Conservation (phyloP, 2,797 vertebrate species). For the Sebastes minor region DNA sequence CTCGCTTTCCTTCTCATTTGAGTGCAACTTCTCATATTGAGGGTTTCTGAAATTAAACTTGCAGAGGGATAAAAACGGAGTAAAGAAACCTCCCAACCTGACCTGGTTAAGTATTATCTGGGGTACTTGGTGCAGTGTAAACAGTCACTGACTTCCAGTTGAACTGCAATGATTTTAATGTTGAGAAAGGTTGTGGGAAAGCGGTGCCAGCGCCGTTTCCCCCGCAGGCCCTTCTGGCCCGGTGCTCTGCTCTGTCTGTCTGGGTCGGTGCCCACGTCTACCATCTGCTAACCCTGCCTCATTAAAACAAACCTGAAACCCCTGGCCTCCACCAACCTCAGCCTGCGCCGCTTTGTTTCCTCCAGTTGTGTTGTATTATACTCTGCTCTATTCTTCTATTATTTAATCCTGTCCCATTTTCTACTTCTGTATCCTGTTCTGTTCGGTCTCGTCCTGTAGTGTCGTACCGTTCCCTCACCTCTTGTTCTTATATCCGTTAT, state of each 20-base stretch:
- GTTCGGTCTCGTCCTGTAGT: not conserved
- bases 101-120: conserved; percentile 34
- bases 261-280: conserved; percentile 52
- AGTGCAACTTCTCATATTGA: not conserved
- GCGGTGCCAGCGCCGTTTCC: conserved; percentile 17
- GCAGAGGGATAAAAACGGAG: not conserved
- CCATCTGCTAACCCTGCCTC: conserved; percentile 68
- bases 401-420: not conserved
- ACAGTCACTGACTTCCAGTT: conserved; percentile 35
- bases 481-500: not conserved
- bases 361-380: not conserved
- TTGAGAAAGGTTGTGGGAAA: conserved; percentile 17
- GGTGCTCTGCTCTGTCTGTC: conserved; percentile 10
- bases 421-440: not conserved
- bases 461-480: not conserved
- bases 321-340: not conserved
- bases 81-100: not conserved
- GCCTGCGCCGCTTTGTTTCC: not conserved
- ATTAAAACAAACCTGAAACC: conserved; percentile 43
- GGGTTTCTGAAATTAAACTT: conserved; percentile 4
- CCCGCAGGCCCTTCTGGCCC: conserved; percentile 30
- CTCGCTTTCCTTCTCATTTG: not conserved
- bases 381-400: not conserved
- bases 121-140: not conserved
- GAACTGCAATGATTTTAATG: conserved; percentile 36